Percentiles rank a stretch among this genome's conserved stretches.
These are phyloP conservation scores for Conistra vaccinii DNA, from an alignment of 2,888 invertebrate species.

Conservation along the genomic window DNA sequence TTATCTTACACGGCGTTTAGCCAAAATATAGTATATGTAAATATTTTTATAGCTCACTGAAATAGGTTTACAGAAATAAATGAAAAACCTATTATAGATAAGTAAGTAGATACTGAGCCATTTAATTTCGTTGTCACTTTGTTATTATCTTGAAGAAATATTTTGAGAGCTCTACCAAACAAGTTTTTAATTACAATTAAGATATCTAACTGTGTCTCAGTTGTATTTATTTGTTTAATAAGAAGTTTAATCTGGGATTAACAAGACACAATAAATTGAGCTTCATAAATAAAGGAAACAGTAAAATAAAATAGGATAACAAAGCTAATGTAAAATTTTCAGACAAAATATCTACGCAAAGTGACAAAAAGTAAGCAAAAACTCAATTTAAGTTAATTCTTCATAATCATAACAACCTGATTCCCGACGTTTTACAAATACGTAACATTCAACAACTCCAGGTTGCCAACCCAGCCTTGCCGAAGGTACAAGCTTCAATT, in stretches of 20 bases:
- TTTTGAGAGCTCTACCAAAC: slow-evolving; percentile 10
- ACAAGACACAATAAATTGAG: neutral
- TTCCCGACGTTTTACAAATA: slow-evolving; percentile 50
- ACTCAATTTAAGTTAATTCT: slow-evolving; percentile 11
- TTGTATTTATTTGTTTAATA: slow-evolving; percentile 20
- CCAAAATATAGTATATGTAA: slow-evolving; percentile 54
- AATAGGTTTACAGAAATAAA: slow-evolving; percentile 27
- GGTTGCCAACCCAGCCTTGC: slow-evolving; percentile 47
- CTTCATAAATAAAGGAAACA: neutral
- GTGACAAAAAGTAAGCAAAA: slow-evolving; percentile 38
- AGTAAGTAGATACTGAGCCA: slow-evolving; percentile 17
- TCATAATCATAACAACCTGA: slow-evolving; percentile 38
- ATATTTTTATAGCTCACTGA: slow-evolving; percentile 48
- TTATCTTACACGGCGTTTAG: slow-evolving; percentile 72
- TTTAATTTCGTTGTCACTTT: slow-evolving; percentile 43
- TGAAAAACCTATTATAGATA: slow-evolving; percentile 11
- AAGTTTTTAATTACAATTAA: slow-evolving; percentile 49
- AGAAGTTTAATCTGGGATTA: slow-evolving; percentile 5
- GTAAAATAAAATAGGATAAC: neutral
- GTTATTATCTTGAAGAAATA: slow-evolving; percentile 30
- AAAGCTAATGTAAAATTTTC: neutral
- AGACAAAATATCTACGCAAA: neutral
- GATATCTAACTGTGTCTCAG: slow-evolving; percentile 26
- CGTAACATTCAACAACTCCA: slow-evolving; percentile 44
- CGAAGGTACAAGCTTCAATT: slow-evolving; percentile 59